Conservation (phyloP, 1,140 invertebrate species). For the Lordiphosa collinella region DNA sequence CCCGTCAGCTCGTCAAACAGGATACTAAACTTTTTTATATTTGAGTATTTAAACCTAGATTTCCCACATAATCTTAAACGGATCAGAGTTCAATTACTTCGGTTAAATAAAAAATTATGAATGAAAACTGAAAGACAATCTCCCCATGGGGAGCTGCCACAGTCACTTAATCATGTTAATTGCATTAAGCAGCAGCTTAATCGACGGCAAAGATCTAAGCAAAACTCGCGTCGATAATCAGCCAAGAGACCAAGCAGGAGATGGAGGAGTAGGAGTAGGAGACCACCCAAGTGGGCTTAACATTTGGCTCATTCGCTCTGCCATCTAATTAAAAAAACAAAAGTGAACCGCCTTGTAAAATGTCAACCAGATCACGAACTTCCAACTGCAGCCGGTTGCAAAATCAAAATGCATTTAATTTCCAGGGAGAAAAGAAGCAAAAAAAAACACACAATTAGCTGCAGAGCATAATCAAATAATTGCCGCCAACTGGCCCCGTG, state of each 20-base stretch:
- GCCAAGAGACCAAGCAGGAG: slow-evolving; percentile 13
- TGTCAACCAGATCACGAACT: slow-evolving; percentile 70
- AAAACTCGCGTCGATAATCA: slow-evolving; percentile 63
- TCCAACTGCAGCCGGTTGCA: slow-evolving; percentile 37
- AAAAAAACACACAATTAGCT: slow-evolving; percentile 17
- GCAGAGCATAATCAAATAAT: slow-evolving; percentile 8
- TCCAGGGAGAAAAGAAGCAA: slow-evolving; percentile 31
- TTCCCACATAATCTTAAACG: slow-evolving; percentile 33
- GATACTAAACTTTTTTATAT: slow-evolving; percentile 14
- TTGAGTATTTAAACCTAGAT: slow-evolving; percentile 1
- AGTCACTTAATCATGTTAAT: slow-evolving; percentile 73
- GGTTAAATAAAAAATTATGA: slow-evolving; percentile 52
- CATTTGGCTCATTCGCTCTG: slow-evolving; percentile 15
- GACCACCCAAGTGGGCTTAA: slow-evolving; percentile 53
- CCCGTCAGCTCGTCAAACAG: slow-evolving; percentile 55
- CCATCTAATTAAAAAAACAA: slow-evolving; percentile 72
- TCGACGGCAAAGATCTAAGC: slow-evolving; percentile 75
- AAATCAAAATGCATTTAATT: slow-evolving; percentile 70
- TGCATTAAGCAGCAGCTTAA: slow-evolving; percentile 75
- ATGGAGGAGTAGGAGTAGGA: background rate
- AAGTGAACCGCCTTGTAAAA: slow-evolving; percentile 70
- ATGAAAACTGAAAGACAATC: slow-evolving; percentile 36
- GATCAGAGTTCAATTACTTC: slow-evolving; percentile 70
- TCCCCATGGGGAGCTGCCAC: background rate
- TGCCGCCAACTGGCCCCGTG: slow-evolving; percentile 6